Conservation (phyloP, 2,797 vertebrate genomes). For the Emydoidea blandingii region DNA sequence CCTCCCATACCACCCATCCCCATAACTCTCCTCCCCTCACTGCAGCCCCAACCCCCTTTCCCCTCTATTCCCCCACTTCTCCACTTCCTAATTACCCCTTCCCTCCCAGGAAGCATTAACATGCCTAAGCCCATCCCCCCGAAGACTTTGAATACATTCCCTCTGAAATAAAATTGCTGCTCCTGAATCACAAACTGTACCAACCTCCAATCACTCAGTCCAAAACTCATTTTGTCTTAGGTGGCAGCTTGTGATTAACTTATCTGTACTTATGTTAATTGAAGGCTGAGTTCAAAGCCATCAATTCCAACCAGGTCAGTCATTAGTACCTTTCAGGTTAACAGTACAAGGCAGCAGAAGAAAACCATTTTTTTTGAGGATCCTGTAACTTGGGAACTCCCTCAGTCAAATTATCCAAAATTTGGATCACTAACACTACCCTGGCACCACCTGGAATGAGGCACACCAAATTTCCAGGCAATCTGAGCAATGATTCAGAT, state of each 20-base stretch:
- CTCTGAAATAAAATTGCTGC: not conserved
- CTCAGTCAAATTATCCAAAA: not conserved
- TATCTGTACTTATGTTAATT: not conserved
- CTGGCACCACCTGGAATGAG: not conserved
- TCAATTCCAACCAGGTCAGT: not conserved
- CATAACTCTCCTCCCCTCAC: not conserved
- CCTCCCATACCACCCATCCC: not conserved
- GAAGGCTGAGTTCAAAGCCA: not conserved
- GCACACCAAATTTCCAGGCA: not conserved
- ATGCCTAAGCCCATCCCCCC: not conserved
- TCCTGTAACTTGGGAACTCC: not conserved
- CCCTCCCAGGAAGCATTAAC: not conserved
- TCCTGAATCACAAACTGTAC: not conserved
- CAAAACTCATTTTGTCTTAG: no score
- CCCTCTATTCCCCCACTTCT: not conserved
- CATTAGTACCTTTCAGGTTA: not conserved
- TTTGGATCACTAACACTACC: not conserved
- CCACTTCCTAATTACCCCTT: not conserved
- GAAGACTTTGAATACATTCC: not conserved
- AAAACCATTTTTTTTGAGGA: not conserved
- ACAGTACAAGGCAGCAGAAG: not conserved
- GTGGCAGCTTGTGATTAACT: not conserved
- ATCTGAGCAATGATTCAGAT: not conserved
- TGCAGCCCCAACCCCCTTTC: not conserved
- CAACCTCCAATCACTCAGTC: not conserved